Base-by-base conservation (phyloP, 2,797 vertebrate species). In the Apodemus agrarius region DNA sequence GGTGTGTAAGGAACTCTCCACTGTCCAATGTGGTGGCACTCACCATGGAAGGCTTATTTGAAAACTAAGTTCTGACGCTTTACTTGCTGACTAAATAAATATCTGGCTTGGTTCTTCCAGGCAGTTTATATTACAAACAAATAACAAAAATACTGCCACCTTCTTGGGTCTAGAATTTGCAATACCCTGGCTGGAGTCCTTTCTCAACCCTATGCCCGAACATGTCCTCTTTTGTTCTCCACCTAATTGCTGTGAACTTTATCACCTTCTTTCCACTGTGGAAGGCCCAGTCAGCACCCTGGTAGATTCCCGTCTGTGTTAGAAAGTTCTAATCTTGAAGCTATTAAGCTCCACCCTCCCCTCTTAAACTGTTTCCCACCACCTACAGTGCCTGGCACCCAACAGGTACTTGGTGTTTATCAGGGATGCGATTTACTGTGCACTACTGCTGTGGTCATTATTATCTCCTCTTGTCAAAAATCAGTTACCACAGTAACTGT, bases 11-110 rank as follows among this genome's bases (percentile, higher is more conserved):
- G 61, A 76, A 84, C 49, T 87, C 31, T 76, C 81, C 12, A n/a
- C 14, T 92, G 74, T 72, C 63, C 34, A 83, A 72, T 8, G 74
- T 12, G 43, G 2, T 61, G 37, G 46, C 34, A 57, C 82, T 89
- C 52, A 69, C 90, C 74, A 91, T 75, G 72, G 63, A 89, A 79
- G 78, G 26, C 22, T 92, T 95, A 82, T 19, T 90, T 75, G 29
- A 89, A 94, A 95, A 93, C 24, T 40, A 80, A 90, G 37, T 46
- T 92, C 86, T 94, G 3, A 85, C 78, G 43, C 43, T 93, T 95
- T 89, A 69, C 14, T 75, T 96, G 69, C 10, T 90, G 40, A 95
- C 76, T 87, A 93, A 93, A 72, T 69, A 92, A 84, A 91, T 61
- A 34, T 74, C 76, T 72, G 37, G 52, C 37, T 93, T 72, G 84